A percentile compares a stretch with the other conserved stretches of the same genome.
These are phyloP conservation scores for Lymantria dispar DNA, from an alignment of 2,888 invertebrate species.

Conservation along the genomic window DNA sequence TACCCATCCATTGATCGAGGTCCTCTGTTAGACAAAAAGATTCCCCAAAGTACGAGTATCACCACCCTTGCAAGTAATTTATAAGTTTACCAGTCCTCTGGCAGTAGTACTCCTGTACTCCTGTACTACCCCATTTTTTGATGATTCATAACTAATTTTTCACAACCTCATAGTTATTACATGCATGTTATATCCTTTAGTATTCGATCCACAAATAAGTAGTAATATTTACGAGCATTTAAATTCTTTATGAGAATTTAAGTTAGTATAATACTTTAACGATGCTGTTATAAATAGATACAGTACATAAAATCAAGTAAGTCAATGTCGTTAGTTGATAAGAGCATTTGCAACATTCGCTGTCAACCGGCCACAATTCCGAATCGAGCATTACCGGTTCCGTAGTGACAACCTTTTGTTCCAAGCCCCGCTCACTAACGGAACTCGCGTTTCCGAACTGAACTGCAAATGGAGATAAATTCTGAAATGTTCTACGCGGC, in stretches of 20 bases:
- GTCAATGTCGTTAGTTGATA: slow-evolving; percentile 46
- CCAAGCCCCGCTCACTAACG: slow-evolving; percentile 43
- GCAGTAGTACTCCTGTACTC: no score
- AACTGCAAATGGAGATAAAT: slow-evolving; percentile 66
- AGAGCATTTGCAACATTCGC: slow-evolving; percentile 43
- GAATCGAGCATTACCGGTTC: slow-evolving; percentile 64
- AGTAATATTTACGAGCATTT: no score
- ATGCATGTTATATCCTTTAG: no score
- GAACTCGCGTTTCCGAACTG: slow-evolving; percentile 57
- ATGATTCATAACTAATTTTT: no score
- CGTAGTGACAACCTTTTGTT: slow-evolving; percentile 65
- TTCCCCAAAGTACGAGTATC: no score
- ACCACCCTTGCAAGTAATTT: no score
- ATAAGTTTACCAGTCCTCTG: no score
- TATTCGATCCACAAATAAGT: no score
- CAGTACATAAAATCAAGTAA: slow-evolving; percentile 37
- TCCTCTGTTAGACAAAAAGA: no score
- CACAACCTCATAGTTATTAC: no score
- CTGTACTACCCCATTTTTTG: no score
- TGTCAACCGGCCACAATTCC: slow-evolving; percentile 52
- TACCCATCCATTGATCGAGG: no score
- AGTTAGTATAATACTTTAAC: background rate
- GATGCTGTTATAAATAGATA: background rate
- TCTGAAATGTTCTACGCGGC: slow-evolving; percentile 42
- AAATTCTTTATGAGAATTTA: background rate